Percentiles rank a stretch among this genome's conserved stretches.
phyloP scores from a whole-genome alignment of 2,797 vertebrate genomes.

The Chelonia mydas region DNA sequence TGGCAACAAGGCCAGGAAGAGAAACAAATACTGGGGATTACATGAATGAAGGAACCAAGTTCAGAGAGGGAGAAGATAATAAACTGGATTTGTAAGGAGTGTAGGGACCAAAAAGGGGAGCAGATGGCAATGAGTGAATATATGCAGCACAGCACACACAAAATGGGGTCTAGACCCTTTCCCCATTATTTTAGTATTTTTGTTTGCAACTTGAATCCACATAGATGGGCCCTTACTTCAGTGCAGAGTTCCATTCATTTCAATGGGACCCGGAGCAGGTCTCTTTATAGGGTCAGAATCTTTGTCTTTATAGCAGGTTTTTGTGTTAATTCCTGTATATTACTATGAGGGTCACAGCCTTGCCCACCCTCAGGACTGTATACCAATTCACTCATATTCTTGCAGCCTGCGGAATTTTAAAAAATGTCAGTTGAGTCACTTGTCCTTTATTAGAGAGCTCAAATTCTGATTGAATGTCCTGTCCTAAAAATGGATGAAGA shows the following conservation, averaged over 20 bases:
- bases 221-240: not conserved
- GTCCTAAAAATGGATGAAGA: not conserved
- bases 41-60: not conserved
- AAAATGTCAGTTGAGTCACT: not conserved
- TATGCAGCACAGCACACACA: too few relatives aligned
- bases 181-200: not conserved
- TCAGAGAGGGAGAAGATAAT: not conserved
- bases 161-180: not conserved
- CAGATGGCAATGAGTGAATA: not conserved
- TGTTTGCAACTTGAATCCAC: rapidly evolving
- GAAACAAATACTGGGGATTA: not conserved
- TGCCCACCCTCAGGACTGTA: not conserved
- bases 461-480: not conserved
- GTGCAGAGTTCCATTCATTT: not conserved
- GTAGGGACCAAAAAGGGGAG: not conserved
- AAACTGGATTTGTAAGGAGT: not conserved
- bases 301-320: rapidly evolving
- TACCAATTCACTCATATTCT: not conserved
- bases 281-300: not conserved
- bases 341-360: not conserved
- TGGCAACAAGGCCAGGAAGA: not conserved
- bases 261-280: not conserved
- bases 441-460: rapidly evolving
- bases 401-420: not conserved
- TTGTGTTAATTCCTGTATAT: not conserved